phyloP scores from a whole-genome alignment of 2,888 invertebrate genomes.

The Philereme vetulata region DNA sequence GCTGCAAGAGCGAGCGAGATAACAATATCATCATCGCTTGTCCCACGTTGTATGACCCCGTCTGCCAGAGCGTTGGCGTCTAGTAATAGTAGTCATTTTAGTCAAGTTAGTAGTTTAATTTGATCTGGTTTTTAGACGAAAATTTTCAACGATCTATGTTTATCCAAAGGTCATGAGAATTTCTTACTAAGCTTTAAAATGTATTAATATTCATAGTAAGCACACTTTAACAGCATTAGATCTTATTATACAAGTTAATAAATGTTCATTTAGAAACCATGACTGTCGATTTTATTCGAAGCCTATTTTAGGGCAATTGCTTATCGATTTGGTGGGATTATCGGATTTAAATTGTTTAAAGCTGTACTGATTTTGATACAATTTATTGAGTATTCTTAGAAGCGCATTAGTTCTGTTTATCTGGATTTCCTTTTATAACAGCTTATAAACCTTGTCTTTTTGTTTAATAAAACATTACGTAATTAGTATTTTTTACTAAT shows the following conservation, averaged over 20 bases:
- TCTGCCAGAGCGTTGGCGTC: too few relatives aligned
- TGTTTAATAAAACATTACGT: not conserved
- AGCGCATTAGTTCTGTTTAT: not conserved
- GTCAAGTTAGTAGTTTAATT: too few relatives aligned
- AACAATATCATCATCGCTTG: too few relatives aligned
- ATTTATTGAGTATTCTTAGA: not conserved
- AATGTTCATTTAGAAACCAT: conserved; percentile 19
- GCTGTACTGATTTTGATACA: conserved; percentile 16
- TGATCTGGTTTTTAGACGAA: not conserved
- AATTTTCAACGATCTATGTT: not conserved
- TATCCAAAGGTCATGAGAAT: not conserved
- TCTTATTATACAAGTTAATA: conserved; percentile 23
- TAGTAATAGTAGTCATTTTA: too few relatives aligned
- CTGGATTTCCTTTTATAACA: too few relatives aligned
- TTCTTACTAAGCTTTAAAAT: not conserved
- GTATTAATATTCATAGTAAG: not conserved
- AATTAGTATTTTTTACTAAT: not conserved
- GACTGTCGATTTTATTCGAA: conserved; percentile 23
- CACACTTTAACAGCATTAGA: conserved; percentile 14
- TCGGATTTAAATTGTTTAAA: conserved; percentile 4
- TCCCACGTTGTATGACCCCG: too few relatives aligned
- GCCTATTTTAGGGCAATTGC: conserved; percentile 11
- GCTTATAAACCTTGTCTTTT: too few relatives aligned
- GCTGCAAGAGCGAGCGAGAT: too few relatives aligned
- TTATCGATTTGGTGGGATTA: conserved; percentile 22